Base-by-base conservation (phyloP, 2,797 vertebrate species). In the Philypnodon macrostomus region DNA sequence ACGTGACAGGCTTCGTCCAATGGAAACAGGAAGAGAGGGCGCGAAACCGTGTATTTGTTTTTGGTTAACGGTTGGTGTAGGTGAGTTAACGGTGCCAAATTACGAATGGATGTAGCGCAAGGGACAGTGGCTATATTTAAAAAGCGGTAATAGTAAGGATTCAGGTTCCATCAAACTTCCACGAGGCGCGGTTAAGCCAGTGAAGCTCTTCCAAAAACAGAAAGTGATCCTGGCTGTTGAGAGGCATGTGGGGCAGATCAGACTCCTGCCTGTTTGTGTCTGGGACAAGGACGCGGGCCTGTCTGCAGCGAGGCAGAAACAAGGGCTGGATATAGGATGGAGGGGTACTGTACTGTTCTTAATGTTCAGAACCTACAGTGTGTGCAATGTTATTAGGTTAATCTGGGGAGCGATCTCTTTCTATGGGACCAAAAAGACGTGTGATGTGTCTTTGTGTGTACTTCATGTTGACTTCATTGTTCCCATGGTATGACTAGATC, bases 111-210 rank as follows among this genome's bases (percentile, higher is more conserved):
- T 12, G 2, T n/a, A 26, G 14, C 14, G 52, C 45, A 42, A 4
- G 45, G 13, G 30, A 44, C 51, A 38, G 50, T 1, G 19, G 46
- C 53, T 85, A 83, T 75, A 49, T 64, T 77, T 79, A 77, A 67
- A 55, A 13, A 2, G 41, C 16, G 56, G 42, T 50, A 69, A 57
- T 41, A 13, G 35, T 50, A 66, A 32, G 59, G 61, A 53, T 45
- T 18, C 47, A 27, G 42, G 23, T 44, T 44, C 26, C 40, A 44
- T 44, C 40, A 44, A 30, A 42, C 40, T 42, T 40, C 14, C 45
- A 29, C 19, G n/a, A 18, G 39, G 17, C 2, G 44, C 30, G 33
- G 18, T 17, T 1, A n/a, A 54, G 50, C 46, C 54, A 58, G 40
- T 42, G 63, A 66, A 47, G 39, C 40, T 42, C 31, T 15, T 63